Conservation (phyloP, 2,113 vertebrate genomes). For the Nothocercus julius region DNA sequence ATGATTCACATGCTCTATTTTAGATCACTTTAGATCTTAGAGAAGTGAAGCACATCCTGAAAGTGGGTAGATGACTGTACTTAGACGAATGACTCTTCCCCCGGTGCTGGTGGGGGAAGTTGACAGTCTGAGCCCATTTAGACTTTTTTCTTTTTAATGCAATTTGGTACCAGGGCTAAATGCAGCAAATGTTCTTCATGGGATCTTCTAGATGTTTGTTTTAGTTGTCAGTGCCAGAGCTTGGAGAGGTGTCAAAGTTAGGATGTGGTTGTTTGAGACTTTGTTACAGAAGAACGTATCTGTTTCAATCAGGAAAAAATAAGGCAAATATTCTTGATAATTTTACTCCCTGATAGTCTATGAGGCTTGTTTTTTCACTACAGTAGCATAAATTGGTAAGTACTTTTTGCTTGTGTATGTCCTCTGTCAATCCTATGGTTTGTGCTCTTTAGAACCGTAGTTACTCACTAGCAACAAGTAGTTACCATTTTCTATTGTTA, state of each 20-base stretch:
- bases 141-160: too few species aligned
- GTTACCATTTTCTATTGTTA: neutral
- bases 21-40: neutral
- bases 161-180: neutral
- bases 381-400: slow-evolving; percentile 22
- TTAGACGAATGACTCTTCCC: neutral
- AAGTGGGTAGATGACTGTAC: neutral
- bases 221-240: too few species aligned
- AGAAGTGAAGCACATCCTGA: neutral
- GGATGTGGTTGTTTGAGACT: neutral
- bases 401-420: neutral
- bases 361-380: neutral
- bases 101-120: neutral
- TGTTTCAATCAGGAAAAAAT: neutral
- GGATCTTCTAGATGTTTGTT: neutral
- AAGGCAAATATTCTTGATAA: neutral
- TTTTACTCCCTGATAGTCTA: neutral
- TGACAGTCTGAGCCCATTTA: neutral
- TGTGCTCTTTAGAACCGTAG: neutral
- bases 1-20: neutral
- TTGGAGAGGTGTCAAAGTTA: neutral
- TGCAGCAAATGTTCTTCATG: neutral
- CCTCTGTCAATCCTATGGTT: neutral
- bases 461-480: slow-evolving; percentile 5
- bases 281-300: neutral